Conservation (phyloP, 2,888 invertebrate genomes). For the Lysandra bellargus region DNA sequence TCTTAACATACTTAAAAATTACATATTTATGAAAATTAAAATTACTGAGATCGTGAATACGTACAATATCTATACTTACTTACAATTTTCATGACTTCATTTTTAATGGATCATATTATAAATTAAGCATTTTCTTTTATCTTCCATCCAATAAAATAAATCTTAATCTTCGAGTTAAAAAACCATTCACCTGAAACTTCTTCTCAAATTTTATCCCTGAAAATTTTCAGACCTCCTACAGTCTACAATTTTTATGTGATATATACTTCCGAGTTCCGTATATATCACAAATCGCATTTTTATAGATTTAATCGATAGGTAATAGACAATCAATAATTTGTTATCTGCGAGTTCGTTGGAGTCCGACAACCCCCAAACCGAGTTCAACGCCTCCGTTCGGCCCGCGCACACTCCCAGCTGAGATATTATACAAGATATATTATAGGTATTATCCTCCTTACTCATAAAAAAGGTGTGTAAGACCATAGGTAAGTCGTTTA, state of each 20-base stretch:
- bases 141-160: too few relatives aligned
- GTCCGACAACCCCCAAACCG: constrained; percentile 49
- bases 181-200: neutral
- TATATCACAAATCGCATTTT: neutral
- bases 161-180: too few relatives aligned
- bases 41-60: too few relatives aligned
- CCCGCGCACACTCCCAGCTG: constrained; percentile 31
- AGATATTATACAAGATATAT: neutral
- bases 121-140: too few relatives aligned
- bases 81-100: too few relatives aligned
- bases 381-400: constrained; percentile 48
- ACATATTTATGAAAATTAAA: too few relatives aligned
- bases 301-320: constrained; percentile 22
- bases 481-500: too few relatives aligned
- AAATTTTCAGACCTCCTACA: neutral
- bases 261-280: neutral
- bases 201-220: neutral
- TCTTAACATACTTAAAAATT: too few relatives aligned
- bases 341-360: constrained; percentile 38
- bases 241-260: neutral
- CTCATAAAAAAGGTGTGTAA: too few relatives aligned
- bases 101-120: too few relatives aligned
- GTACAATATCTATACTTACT: too few relatives aligned
- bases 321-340: constrained; percentile 46
- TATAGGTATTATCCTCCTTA: too few relatives aligned